Evolutionary conservation across 92 coral and sea anemone species (phyloP).

Genomic region (Palythoa grandiflora): DNA sequence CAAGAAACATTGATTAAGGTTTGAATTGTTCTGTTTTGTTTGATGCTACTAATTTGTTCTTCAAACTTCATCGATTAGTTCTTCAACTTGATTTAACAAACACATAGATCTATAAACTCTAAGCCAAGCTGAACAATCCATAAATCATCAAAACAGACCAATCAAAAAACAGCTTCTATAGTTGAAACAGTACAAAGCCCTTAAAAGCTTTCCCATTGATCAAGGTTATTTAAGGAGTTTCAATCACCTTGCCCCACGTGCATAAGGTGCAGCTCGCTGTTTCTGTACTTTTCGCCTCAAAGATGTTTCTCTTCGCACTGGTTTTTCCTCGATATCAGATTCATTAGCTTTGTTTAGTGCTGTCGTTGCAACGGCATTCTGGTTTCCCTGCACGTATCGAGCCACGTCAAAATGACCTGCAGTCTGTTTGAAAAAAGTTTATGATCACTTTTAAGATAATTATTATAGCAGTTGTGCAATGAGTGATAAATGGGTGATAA

Average conservation of each 20-base stretch:
- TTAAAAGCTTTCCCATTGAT: too few relatives aligned
- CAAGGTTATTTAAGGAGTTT: background rate
- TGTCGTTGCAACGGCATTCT: conserved; percentile 1
- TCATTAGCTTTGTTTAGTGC: conserved; percentile 31
- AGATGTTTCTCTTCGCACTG: conserved; percentile 36
- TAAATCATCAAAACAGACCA: background rate
- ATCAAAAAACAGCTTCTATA: background rate
- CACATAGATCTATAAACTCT: too few relatives aligned
- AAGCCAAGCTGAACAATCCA: too few relatives aligned
- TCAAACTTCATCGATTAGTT: too few relatives aligned
- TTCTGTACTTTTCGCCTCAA: conserved; percentile 45
- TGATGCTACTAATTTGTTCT: too few relatives aligned
- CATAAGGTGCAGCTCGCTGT: conserved; percentile 15
- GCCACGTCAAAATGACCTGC: conserved; percentile 38
- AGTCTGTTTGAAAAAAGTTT: conserved; percentile 6
- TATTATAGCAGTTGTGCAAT: background rate
- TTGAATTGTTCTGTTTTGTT: too few relatives aligned
- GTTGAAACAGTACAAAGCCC: too few relatives aligned
- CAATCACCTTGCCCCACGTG: conserved; percentile 24
- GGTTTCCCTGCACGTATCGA: conserved; percentile 31
- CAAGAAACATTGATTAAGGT: too few relatives aligned
- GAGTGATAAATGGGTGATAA: background rate
- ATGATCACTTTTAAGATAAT: background rate
- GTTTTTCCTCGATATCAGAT: conserved; percentile 29
- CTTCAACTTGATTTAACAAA: too few relatives aligned